A percentile compares a stretch with the other conserved stretches of the same genome.
Conservation (phyloP, 1,140 invertebrate species). For the Cydia amplana region DNA sequence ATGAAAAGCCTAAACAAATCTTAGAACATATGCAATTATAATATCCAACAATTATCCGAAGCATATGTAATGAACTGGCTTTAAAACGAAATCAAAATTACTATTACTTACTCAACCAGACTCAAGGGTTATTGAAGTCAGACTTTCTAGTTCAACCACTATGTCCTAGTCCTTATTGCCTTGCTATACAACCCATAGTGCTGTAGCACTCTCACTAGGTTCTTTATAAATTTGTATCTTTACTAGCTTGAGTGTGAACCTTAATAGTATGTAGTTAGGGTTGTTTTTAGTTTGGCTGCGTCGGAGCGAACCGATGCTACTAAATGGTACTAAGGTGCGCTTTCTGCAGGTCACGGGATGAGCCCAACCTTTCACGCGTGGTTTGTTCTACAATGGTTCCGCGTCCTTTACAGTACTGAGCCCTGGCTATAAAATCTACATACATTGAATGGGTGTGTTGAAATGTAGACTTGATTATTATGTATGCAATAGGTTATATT, state of each 20-base stretch:
- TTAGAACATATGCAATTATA: not conserved
- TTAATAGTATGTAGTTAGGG: constrained; percentile 44
- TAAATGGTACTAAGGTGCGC: constrained; percentile 60
- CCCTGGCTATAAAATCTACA: too few relatives aligned
- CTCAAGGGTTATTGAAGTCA: constrained; percentile 56
- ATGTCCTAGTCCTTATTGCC: constrained; percentile 41
- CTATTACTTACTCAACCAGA: constrained; percentile 67
- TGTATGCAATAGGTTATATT: too few relatives aligned
- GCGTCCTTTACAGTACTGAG: constrained; percentile 38
- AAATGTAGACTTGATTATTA: too few relatives aligned
- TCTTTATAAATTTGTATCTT: constrained; percentile 36
- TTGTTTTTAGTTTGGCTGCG: constrained; percentile 37
- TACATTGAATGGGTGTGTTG: too few relatives aligned
- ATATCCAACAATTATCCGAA: constrained; percentile 19
- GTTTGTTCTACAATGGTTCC: constrained; percentile 59
- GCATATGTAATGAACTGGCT: constrained; percentile 39
- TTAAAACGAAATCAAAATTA: constrained; percentile 56
- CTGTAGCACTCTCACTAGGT: constrained; percentile 46
- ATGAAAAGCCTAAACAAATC: not conserved
- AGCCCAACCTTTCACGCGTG: constrained; percentile 71
- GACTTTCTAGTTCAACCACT: constrained; percentile 61
- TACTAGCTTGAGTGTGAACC: constrained; percentile 38
- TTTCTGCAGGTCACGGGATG: constrained; percentile 72
- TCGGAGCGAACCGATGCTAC: constrained; percentile 37
- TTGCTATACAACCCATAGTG: constrained; percentile 50